phyloP scores from a whole-genome alignment of 2,113 vertebrate genomes.

The Perca flavescens region DNA sequence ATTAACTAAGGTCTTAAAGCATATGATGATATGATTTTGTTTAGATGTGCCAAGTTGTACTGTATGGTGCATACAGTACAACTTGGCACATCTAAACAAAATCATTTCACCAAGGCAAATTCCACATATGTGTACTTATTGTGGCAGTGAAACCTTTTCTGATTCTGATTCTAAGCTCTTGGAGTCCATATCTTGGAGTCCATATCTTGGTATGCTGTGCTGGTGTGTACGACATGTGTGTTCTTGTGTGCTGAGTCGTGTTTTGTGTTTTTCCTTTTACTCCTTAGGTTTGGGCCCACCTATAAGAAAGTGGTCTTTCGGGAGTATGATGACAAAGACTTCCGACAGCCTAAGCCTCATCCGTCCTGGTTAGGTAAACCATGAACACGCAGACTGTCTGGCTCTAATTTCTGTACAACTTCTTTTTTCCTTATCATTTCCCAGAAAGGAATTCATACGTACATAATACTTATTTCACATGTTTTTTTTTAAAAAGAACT shows the following conservation, averaged over 20 bases:
- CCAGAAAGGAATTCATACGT: not conserved
- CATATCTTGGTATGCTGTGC: not conserved
- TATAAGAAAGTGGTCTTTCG: constrained; percentile 95
- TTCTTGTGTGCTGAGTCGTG: constrained; percentile 11
- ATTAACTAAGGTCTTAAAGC: no score
- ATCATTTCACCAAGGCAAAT: no score
- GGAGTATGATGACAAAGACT: constrained; percentile 92
- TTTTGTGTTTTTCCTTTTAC: constrained; percentile 51
- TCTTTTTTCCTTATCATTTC: not conserved
- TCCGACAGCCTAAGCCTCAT: constrained; percentile 87
- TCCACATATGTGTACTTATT: no score
- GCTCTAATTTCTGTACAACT: not conserved
- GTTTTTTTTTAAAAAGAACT: no score
- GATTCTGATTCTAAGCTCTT: not conserved
- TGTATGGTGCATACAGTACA: no score
- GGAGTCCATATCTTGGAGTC: not conserved
- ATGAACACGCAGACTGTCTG: constrained; percentile 11
- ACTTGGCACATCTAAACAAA: no score
- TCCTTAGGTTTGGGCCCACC: constrained; percentile 67
- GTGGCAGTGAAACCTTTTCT: no score
- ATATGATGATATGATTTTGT: no score
- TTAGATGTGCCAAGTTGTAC: no score
- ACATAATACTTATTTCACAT: not conserved
- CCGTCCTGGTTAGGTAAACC: constrained; percentile 89
- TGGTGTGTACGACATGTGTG: not conserved